Percentiles rank a stretch among this genome's conserved stretches.
These are phyloP conservation scores for Microtus montanus DNA, from an alignment of 2,113 vertebrate genomes.

Conservation along the genomic window DNA sequence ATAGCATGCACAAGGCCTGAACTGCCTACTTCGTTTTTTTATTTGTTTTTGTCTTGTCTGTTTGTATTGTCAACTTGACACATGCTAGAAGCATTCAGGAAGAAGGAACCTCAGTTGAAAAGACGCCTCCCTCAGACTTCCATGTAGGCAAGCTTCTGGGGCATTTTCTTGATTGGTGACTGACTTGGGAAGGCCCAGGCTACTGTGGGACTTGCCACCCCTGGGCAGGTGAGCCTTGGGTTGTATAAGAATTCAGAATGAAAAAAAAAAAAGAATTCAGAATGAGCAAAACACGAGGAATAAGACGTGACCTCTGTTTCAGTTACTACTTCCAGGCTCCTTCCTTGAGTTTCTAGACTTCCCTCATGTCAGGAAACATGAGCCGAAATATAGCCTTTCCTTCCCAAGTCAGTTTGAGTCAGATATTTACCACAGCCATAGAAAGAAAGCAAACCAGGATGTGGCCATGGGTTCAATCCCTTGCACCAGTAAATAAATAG, in stretches of 20 bases:
- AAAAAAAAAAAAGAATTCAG: not conserved
- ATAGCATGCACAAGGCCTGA: not conserved
- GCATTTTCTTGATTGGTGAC: not conserved
- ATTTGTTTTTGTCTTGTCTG: no score
- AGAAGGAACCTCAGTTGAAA: not conserved
- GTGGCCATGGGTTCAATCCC: not conserved
- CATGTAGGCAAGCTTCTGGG: not conserved
- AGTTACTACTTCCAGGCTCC: not conserved
- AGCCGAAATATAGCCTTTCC: not conserved
- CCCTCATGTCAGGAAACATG: not conserved
- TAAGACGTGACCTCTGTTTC: not conserved
- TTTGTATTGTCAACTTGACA: not conserved
- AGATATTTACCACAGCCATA: not conserved
- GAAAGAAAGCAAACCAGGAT: not conserved
- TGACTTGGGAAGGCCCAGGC: not conserved
- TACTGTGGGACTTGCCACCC: not conserved
- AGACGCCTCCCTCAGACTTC: not conserved
- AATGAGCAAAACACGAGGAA: not conserved
- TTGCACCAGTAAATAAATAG: not conserved
- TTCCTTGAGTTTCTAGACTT: not conserved
- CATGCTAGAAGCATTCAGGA: not conserved
- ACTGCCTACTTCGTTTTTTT: no score
- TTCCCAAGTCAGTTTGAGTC: not conserved
- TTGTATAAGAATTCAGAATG: not conserved
- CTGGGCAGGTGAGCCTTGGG: not conserved